Percentiles rank a stretch among this genome's conserved stretches.
These are phyloP conservation scores for Neolamprologus fasciatus DNA, from an alignment of 2,113 vertebrate species.

Conservation along the genomic window DNA sequence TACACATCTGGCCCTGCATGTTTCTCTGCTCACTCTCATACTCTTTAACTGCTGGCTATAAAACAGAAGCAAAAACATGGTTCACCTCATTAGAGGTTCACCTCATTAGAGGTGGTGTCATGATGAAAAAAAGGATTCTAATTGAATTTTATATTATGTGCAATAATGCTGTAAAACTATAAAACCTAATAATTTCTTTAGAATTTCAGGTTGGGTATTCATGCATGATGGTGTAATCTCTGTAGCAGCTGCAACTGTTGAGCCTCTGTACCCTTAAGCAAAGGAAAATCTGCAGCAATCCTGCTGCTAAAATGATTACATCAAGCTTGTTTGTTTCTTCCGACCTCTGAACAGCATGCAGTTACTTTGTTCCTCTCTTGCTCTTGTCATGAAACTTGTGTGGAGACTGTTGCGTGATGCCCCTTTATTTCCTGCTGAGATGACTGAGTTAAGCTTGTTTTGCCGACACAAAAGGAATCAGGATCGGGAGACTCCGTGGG, in stretches of 20 bases:
- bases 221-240: background rate
- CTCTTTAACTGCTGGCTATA: background rate
- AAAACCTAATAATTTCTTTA: background rate
- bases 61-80: background rate
- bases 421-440: slow-evolving; percentile 3
- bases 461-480: background rate
- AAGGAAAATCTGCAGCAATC: background rate
- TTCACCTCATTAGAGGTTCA: background rate
- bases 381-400: slow-evolving; percentile 11
- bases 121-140: background rate
- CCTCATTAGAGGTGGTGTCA: background rate
- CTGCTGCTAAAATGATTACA: slow-evolving; percentile 17
- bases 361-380: background rate
- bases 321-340: slow-evolving; percentile 16
- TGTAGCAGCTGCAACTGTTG: background rate
- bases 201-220: background rate
- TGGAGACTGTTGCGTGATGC: slow-evolving; percentile 22
- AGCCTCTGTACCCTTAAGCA: background rate
- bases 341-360: background rate
- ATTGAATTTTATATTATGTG: background rate
- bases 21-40: background rate
- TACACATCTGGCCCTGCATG: background rate
- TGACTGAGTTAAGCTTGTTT: slow-evolving; percentile 24
- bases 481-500: background rate
- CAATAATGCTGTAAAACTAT: background rate